Evolutionary conservation across 2,113 vertebrate species (phyloP).

Genomic region (Athene cunicularia): DNA sequence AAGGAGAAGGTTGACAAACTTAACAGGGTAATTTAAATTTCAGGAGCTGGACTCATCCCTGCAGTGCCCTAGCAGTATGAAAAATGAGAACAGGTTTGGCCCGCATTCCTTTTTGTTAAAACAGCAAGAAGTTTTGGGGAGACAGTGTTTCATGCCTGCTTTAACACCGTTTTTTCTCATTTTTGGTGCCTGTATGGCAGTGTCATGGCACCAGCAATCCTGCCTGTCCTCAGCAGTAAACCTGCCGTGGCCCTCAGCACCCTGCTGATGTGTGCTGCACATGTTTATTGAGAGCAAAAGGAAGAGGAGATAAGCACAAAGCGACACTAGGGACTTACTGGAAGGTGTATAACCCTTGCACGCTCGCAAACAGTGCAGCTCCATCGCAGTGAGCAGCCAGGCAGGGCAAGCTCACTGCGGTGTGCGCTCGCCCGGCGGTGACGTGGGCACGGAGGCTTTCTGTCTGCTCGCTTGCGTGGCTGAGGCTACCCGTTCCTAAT

Average conservation of each 20-base stretch:
- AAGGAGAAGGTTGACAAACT: neutral
- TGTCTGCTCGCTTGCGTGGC: rapidly evolving
- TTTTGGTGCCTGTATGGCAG: neutral
- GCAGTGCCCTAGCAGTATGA: neutral
- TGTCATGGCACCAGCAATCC: neutral
- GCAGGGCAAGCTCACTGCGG: neutral
- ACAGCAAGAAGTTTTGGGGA: neutral
- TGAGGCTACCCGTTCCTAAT: neutral
- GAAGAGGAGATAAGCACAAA: neutral
- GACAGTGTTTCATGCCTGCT: neutral
- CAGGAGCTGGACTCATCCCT: neutral
- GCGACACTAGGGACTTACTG: neutral
- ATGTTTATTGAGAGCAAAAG: rapidly evolving
- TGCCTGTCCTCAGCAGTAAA: neutral
- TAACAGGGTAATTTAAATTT: neutral
- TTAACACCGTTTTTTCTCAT: rapidly evolving
- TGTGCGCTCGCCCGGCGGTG: neutral
- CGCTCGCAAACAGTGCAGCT: rapidly evolving
- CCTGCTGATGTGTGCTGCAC: neutral
- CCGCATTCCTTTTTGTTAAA: neutral
- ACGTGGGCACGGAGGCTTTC: neutral
- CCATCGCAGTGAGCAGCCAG: rapidly evolving
- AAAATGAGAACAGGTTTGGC: neutral
- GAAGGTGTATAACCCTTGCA: too few species aligned
- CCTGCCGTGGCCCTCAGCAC: neutral